Evolutionary conservation across 1,140 invertebrate genomes (phyloP).

Genomic region (Diprion similis): DNA sequence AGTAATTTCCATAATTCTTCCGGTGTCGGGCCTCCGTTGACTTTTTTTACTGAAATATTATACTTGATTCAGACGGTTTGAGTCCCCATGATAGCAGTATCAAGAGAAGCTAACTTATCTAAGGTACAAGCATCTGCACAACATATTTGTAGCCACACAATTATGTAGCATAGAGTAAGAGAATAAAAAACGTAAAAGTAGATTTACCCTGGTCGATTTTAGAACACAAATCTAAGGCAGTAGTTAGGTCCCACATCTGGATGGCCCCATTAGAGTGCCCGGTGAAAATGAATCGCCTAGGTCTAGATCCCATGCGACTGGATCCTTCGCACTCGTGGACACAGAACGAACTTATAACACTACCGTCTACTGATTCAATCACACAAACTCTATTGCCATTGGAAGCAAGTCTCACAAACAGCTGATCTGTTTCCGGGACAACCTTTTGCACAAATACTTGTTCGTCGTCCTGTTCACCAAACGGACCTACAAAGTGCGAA

Average conservation of each 20-base stretch:
- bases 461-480: slow-evolving; percentile 96
- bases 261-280: slow-evolving; percentile 94
- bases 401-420: slow-evolving; percentile 93
- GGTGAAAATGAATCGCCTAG: slow-evolving; percentile 91
- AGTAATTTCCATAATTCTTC: slow-evolving; percentile 88
- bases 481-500: slow-evolving; percentile 74
- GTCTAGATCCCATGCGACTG: slow-evolving; percentile 88
- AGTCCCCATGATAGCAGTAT: background rate
- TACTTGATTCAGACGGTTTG: background rate
- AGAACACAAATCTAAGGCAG: slow-evolving; percentile 84
- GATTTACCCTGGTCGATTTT: slow-evolving; percentile 70
- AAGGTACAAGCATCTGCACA: background rate
- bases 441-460: slow-evolving; percentile 98
- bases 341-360: slow-evolving; percentile 94
- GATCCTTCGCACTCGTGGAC: slow-evolving; percentile 97
- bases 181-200: slow-evolving; percentile 5
- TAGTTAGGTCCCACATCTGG: slow-evolving; percentile 99
- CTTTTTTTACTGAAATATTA: slow-evolving; percentile 41
- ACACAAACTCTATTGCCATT: slow-evolving; percentile 96
- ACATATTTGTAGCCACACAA: background rate
- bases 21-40: slow-evolving; percentile 85
- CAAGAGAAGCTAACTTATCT: background rate
- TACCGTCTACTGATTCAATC: slow-evolving; percentile 92
- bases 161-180: background rate
- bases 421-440: slow-evolving; percentile 92